These are phyloP conservation scores for Nephrotoma flavescens DNA, from an alignment of 2,888 invertebrate genomes.

Conservation along the genomic window DNA sequence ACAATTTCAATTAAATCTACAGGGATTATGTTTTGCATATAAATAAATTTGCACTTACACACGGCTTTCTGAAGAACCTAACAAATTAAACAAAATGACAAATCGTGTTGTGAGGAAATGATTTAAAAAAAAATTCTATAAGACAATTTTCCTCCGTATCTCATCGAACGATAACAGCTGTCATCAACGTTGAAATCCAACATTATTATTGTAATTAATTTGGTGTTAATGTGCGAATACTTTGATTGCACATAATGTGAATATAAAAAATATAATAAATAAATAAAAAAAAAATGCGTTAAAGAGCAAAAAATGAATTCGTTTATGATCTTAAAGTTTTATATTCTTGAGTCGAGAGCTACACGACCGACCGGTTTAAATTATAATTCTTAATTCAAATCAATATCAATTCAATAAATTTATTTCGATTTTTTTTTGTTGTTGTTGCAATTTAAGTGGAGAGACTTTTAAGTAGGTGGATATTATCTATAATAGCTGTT, in stretches of 20 bases:
- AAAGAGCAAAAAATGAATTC: background rate
- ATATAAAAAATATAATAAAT: background rate
- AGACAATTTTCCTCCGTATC: background rate
- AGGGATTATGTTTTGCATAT: background rate
- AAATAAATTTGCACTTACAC: background rate
- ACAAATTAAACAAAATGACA: background rate
- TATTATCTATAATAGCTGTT: background rate
- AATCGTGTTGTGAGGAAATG: background rate
- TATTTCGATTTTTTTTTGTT: background rate
- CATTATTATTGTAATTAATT: background rate
- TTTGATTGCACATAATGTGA: background rate
- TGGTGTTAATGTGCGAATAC: background rate
- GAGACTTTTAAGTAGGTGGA: background rate
- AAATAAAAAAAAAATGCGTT: background rate
- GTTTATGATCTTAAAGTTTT: background rate
- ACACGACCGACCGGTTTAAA: background rate
- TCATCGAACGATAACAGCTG: background rate
- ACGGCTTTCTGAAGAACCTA: background rate
- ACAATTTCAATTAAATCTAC: no score
- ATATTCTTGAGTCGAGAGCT: background rate
- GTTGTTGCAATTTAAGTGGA: background rate
- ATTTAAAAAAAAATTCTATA: background rate
- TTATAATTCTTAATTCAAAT: background rate
- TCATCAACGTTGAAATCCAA: background rate
- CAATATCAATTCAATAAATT: background rate